Conservation (phyloP, 2,797 vertebrate species). For the Margarornis squamiger region DNA sequence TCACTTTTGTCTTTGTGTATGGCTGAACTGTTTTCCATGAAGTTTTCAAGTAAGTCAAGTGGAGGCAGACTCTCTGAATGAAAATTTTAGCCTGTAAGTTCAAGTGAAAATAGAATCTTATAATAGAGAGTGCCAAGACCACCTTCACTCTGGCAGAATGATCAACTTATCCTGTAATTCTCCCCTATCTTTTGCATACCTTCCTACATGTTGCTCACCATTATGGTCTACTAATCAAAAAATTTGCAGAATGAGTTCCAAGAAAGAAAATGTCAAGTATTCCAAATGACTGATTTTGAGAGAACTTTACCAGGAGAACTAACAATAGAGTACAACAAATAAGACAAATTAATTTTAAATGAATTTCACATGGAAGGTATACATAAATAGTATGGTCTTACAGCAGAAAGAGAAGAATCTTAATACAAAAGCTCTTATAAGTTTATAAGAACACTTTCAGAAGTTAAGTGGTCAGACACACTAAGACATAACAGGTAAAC, state of each 20-base stretch:
- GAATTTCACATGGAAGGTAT: not conserved
- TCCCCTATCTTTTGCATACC: conserved; percentile 17
- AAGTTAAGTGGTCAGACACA: not conserved
- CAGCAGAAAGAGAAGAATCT: not conserved
- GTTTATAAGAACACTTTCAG: not conserved
- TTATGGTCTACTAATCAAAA: conserved; percentile 8
- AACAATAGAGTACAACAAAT: not conserved
- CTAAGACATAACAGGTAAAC: not conserved
- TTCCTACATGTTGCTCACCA: not conserved
- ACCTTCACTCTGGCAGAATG: not conserved
- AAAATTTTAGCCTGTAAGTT: not conserved
- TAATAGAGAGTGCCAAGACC: not conserved
- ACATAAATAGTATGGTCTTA: not conserved
- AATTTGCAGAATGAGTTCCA: not conserved
- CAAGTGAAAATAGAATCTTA: not conserved
- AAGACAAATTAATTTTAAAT: not conserved
- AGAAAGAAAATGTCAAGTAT: not conserved
- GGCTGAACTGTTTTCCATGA: not conserved
- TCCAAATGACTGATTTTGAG: not conserved
- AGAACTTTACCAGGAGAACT: not conserved
- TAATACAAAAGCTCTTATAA: not conserved
- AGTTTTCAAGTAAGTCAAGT: not conserved
- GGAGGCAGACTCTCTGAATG: not conserved
- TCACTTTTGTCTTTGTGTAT: not conserved
- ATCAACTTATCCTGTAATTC: not conserved